Conservation (phyloP, 2,888 invertebrate species). For the Oligia latruncula region DNA sequence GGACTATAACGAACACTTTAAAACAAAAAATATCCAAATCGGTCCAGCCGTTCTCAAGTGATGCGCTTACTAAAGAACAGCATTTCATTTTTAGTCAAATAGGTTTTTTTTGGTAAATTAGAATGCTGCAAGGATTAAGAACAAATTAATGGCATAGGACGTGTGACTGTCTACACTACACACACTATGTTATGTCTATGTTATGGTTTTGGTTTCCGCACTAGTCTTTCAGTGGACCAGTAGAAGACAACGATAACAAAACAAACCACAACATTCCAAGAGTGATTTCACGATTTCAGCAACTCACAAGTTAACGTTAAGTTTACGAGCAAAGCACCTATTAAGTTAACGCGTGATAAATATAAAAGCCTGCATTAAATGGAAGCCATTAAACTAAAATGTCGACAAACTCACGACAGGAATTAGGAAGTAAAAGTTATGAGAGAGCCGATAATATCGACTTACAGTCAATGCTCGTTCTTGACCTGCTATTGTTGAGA, state of each 20-base stretch:
- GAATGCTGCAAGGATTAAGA: neutral
- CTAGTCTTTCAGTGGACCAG: neutral
- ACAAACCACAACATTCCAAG: neutral
- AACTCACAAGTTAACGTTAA: constrained; percentile 10
- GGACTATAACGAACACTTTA: no score
- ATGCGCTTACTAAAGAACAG: no score
- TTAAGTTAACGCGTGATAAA: constrained; percentile 17
- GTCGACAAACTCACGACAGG: constrained; percentile 25
- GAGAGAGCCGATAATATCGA: constrained; percentile 7
- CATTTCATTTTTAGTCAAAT: no score
- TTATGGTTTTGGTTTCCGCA: no score
- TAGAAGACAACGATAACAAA: neutral
- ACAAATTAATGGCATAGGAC: neutral
- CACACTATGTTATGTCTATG: neutral
- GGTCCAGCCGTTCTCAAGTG: no score
- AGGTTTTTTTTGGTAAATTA: no score
- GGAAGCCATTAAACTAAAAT: constrained; percentile 45
- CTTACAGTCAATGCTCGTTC: constrained; percentile 49
- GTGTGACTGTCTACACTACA: neutral
- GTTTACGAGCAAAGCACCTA: constrained; percentile 1
- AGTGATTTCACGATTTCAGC: constrained; percentile 2
- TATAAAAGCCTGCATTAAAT: constrained; percentile 24
- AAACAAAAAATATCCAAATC: no score
- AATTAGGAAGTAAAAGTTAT: constrained; percentile 62
- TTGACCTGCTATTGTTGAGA: constrained; percentile 51